These are phyloP conservation scores for Calyptomena viridis DNA, from an alignment of 2,113 vertebrate genomes.

Conservation along the genomic window DNA sequence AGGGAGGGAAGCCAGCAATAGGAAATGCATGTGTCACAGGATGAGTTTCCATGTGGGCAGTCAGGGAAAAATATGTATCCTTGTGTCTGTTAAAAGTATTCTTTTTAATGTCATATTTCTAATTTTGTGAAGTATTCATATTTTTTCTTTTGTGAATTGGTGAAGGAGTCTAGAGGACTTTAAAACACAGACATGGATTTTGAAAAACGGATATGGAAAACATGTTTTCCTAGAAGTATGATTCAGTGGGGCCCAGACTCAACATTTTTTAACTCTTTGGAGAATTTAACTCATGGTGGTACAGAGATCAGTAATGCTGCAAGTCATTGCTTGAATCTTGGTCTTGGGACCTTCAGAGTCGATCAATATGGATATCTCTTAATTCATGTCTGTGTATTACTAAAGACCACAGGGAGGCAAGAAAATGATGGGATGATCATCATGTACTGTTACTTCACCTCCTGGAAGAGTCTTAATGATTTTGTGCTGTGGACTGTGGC, in stretches of 20 bases:
- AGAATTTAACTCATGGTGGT: background rate
- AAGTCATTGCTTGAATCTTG: background rate
- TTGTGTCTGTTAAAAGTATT: background rate
- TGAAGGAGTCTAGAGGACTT: background rate
- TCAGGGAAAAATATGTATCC: background rate
- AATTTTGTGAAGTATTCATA: background rate
- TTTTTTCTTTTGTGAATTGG: background rate
- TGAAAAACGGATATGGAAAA: background rate
- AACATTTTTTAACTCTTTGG: background rate
- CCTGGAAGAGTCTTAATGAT: background rate
- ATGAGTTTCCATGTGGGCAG: background rate
- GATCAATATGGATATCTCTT: background rate
- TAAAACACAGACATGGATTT: background rate
- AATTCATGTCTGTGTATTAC: background rate
- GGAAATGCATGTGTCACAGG: background rate
- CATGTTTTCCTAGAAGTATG: background rate
- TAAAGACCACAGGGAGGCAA: rapidly evolving
- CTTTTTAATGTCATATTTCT: background rate
- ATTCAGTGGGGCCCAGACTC: background rate
- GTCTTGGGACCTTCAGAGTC: background rate
- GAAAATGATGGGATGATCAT: background rate
- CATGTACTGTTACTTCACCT: background rate
- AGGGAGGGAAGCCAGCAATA: background rate
- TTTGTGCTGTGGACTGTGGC: background rate
- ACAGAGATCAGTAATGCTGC: background rate